Base-by-base conservation (phyloP, 1,140 invertebrate species). In the Hycleus phaleratus region DNA sequence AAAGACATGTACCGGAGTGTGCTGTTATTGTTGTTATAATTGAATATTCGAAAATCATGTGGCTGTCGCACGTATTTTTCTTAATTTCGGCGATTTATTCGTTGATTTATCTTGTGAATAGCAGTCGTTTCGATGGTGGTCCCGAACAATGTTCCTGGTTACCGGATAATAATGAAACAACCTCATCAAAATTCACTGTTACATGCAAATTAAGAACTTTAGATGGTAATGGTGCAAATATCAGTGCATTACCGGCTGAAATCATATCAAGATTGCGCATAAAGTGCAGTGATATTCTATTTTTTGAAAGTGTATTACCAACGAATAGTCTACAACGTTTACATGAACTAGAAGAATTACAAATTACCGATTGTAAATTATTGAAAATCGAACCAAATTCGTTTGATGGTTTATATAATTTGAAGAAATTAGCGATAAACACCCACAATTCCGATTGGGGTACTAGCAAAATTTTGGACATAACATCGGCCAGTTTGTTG, bases 371-470 rank as follows among this genome's bases (percentile, higher is more conserved):
- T 39, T 95, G 92, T 73, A 93, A 93, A 72, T 76, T 93, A 8
- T 73, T 90, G 4, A 79, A 83, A 56, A 73, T 94, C 63, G 87
- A 90, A 10, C 78, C 84, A 39, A 84, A 85, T 49, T 83, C 87
- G 2, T 90, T 94, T 69, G 80, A 85, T 65, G 87, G 87, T 12
- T 74, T 93, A n/a, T 76, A 74, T 50, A 84, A 88, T 40, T 74
- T 93, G 25, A 90, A 87, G 68, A 81, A 81, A 45, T 75, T 94
- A 8, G 80, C 81, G 10, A 75, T 95, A 26, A 84, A 84, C 63
- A 88, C 89, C 2, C 79, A 81, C 50, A 93, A 94, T 69, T 77
- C 77, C 1, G 87, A 86, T 46, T 91, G 88, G 88, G 84, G 83
- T 32, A 77, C 81, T n/a, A 79, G 79, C 18, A 85, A 86, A 66